Evolutionary conservation across 2,888 invertebrate genomes (phyloP), one percentile per base, ranked within the genome.

Genomic region (Luffia ferchaultella): DNA sequence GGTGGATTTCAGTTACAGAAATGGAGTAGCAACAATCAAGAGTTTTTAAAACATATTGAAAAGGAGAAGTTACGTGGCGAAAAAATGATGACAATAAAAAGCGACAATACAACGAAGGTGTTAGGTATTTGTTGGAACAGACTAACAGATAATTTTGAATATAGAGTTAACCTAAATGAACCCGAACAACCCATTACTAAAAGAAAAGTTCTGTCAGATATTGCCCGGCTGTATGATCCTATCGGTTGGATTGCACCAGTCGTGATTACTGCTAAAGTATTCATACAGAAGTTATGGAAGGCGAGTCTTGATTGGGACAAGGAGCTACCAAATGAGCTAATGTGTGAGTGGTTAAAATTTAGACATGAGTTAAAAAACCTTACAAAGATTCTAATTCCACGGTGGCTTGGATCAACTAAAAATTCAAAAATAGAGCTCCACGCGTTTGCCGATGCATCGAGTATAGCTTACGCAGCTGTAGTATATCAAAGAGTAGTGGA

Each of bases 211-310:
- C 20, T 60, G 2, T 57, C 60, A 1, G 57, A 60, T 18, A 55
- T 62, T n/a, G 58, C 60, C 0, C 54, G 53, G 48, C 16, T 62
- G 2, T 61, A 60, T 18, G 61, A 63, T 46, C 61, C 60, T 0
- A 46, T 63, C 1, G 61, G 61, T 1, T 63, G 61, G 61, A 55
- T 61, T 7, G 57, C 61, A 2, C 57, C 57, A n/a, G 52, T 56
- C 15, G 51, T 59, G 17, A 46, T 57, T 30, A 45, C 2, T 16
- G 54, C 54, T 1, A 60, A 60, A 20, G n/a, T n/a, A n/a, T n/a
- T n/a, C n/a, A n/a, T n/a, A n/a, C n/a, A n/a, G n/a, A n/a, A n/a
- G n/a, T n/a, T 60, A n/a, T 60, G 58, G 57, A 49, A 54, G 48
- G 17, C 51, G 1, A 46, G 50, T 18, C 17, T 58, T 16, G 50